Conservation (phyloP, 2,113 vertebrate species). For the Saccopteryx leptura region DNA sequence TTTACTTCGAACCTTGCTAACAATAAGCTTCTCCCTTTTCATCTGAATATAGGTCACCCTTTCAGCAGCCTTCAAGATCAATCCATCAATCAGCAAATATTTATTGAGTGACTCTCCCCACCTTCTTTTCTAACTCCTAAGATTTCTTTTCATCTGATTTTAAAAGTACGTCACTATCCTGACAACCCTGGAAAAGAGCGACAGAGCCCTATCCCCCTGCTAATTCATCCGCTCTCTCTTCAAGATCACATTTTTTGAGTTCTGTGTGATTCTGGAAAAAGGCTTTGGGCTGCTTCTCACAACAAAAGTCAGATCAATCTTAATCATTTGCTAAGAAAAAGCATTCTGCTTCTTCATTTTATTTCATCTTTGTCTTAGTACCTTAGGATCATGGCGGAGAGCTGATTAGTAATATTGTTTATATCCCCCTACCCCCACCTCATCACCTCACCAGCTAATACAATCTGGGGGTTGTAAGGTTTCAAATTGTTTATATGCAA, state of each 20-base stretch:
- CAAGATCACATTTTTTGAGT: background rate
- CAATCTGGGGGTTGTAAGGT: background rate
- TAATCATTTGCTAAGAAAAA: background rate
- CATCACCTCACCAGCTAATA: background rate
- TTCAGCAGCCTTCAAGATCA: conserved; percentile 60
- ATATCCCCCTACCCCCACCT: fast-evolving
- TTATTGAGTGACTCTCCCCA: conserved; percentile 16
- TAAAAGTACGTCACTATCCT: conserved; percentile 25
- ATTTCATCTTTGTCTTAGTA: background rate
- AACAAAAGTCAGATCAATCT: conserved; percentile 19
- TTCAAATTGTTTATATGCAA: background rate
- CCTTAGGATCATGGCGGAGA: background rate
- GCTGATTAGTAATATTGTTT: background rate
- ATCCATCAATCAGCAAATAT: conserved; percentile 50
- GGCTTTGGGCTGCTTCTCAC: background rate
- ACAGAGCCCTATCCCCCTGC: background rate
- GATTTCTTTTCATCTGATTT: conserved; percentile 40
- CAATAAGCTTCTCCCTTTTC: conserved; percentile 29
- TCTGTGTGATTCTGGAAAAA: background rate
- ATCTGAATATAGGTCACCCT: conserved; percentile 52
- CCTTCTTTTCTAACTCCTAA: background rate
- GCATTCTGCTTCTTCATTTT: background rate
- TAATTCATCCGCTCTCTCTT: conserved; percentile 48
- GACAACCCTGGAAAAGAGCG: conserved; percentile 39
- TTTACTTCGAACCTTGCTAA: conserved; percentile 36